A percentile compares a stretch with the other conserved stretches of the same genome.
Evolutionary conservation across 2,797 vertebrate genomes (phyloP).

Genomic region (Gorsachius magnificus): DNA sequence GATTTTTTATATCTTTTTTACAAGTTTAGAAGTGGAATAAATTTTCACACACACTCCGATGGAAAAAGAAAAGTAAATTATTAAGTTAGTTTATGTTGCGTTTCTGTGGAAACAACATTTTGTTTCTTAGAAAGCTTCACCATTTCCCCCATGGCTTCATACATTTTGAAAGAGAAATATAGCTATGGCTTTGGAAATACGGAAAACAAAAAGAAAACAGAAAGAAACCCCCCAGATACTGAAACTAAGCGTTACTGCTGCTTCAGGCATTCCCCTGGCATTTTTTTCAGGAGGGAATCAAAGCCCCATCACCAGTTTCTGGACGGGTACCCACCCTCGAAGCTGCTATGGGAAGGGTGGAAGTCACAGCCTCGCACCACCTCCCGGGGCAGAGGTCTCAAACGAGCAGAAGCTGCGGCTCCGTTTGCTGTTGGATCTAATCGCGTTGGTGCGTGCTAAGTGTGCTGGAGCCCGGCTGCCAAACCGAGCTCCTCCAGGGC

Average conservation of each 20-base stretch:
- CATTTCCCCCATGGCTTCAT: not conserved
- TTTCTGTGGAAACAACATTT: not conserved
- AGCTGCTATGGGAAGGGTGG: not conserved
- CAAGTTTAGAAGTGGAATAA: not conserved
- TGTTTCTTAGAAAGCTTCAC: not conserved
- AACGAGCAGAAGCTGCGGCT: not conserved
- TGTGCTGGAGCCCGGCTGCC: not conserved
- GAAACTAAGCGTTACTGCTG: not conserved
- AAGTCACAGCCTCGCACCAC: not conserved
- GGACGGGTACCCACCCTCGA: accelerated
- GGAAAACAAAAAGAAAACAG: not conserved
- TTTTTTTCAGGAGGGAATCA: not conserved
- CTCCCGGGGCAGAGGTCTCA: not conserved
- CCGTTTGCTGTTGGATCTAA: not conserved
- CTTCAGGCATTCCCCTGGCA: not conserved
- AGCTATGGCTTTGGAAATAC: not conserved
- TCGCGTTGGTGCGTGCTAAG: not conserved
- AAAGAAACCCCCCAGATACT: not conserved
- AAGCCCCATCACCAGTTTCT: not conserved
- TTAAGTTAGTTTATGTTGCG: not conserved
- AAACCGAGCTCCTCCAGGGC: not conserved
- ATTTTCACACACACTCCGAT: not conserved
- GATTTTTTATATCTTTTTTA: not conserved
- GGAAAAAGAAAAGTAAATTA: not conserved
- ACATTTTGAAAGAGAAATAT: not conserved